A percentile compares a stretch with the other conserved stretches of the same genome.
Conservation (phyloP, 1,140 invertebrate species). For the Calephelis nemesis region DNA sequence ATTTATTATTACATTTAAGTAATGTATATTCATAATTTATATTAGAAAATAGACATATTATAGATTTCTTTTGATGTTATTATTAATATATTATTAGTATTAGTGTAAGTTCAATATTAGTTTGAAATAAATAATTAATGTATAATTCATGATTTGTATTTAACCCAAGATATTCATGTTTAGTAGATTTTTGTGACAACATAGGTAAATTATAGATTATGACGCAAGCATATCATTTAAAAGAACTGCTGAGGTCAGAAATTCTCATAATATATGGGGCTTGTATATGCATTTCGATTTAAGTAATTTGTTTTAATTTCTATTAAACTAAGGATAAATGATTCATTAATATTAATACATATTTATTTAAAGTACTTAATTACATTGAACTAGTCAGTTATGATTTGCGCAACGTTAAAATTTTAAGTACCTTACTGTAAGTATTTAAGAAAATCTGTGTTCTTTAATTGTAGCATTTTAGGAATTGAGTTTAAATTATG, state of each 20-base stretch:
- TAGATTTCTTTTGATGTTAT: conserved; percentile 75
- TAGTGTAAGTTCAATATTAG: conserved; percentile 72
- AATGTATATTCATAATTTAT: conserved; percentile 76
- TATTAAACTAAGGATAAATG: conserved; percentile 72
- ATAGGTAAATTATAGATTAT: conserved; percentile 73
- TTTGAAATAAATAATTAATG: conserved; percentile 47
- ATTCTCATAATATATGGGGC: conserved; percentile 41
- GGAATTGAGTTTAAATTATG: conserved; percentile 71
- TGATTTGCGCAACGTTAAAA: conserved; percentile 78
- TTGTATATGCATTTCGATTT: conserved; percentile 70
- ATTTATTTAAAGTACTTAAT: conserved; percentile 80
- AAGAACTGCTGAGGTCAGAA: conserved; percentile 34
- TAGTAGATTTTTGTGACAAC: conserved; percentile 56
- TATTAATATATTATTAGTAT: conserved; percentile 66
- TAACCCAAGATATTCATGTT: conserved; percentile 52
- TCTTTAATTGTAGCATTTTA: conserved; percentile 68
- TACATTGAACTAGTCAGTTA: conserved; percentile 79
- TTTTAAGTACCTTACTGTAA: conserved; percentile 61
- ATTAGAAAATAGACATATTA: conserved; percentile 68
- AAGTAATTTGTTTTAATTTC: conserved; percentile 60
- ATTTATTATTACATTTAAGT: conserved; percentile 78
- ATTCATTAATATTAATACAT: conserved; percentile 69
- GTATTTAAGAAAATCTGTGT: conserved; percentile 72
- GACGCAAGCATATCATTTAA: conserved; percentile 51
- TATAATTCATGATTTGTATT: conserved; percentile 55